A percentile compares a stretch with the other conserved stretches of the same genome.
Conservation (phyloP, 2,113 vertebrate species). For the Lepidothrix coronata region DNA sequence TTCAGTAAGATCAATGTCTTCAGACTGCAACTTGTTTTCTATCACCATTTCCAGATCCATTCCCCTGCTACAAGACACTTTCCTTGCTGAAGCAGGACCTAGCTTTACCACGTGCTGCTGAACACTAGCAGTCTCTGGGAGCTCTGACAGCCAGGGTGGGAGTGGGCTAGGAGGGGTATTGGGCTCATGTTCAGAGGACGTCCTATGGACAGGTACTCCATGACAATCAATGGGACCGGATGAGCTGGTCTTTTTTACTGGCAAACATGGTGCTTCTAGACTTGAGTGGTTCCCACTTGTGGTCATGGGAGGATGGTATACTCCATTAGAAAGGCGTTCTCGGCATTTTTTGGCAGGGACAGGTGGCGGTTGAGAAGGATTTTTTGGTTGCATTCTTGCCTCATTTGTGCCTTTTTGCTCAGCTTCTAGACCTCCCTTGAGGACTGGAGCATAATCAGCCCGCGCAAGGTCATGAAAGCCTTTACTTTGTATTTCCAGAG, state of each 20-base stretch:
- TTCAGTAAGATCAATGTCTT: conserved; percentile 94
- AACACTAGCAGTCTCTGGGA: conserved; percentile 73
- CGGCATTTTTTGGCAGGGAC: conserved; percentile 94
- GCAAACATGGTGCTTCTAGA: conserved; percentile 78
- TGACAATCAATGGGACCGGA: conserved; percentile 67
- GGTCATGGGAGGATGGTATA: conserved; percentile 73
- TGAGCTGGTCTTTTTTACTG: conserved; percentile 75
- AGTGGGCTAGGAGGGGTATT: conserved; percentile 68
- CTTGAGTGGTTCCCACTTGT: conserved; percentile 49
- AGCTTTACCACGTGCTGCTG: conserved; percentile 86
- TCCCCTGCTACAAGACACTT: conserved; percentile 82
- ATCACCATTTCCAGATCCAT: conserved; percentile 85
- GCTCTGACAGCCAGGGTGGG: conserved; percentile 83
- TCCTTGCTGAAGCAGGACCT: conserved; percentile 76
- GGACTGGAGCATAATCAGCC: conserved; percentile 42
- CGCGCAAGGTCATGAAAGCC: conserved; percentile 43
- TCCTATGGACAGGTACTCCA: conserved; percentile 26
- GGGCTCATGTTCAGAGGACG: conserved; percentile 68
- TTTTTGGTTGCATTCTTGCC: conserved; percentile 80
- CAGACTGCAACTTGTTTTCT: conserved; percentile 84
- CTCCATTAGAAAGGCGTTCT: conserved; percentile 89
- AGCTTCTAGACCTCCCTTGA: conserved; percentile 59
- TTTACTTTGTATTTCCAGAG: conserved; percentile 68
- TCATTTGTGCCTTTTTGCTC: conserved; percentile 63
- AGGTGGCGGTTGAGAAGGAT: conserved; percentile 88